A percentile compares a stretch with the other conserved stretches of the same genome.
Conservation (phyloP, 1,140 invertebrate species). For the Sycophila sp. region DNA sequence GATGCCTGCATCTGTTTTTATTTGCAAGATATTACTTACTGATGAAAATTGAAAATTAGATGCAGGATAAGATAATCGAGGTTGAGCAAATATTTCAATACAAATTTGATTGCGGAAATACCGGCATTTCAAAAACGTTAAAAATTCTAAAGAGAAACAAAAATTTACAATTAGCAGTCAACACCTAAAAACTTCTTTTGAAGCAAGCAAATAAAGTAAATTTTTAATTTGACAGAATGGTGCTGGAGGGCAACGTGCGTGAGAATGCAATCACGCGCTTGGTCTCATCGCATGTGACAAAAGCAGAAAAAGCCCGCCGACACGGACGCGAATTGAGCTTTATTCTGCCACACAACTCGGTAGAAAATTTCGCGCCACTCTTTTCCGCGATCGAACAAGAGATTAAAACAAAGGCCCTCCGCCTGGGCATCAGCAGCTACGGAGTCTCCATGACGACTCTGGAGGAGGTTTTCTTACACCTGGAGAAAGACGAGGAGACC, state of each 20-base stretch:
- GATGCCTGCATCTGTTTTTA: no score
- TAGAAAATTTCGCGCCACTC: slow-evolving; percentile 77
- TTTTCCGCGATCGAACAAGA: slow-evolving; percentile 81
- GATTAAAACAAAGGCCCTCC: slow-evolving; percentile 71
- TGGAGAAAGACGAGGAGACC: slow-evolving; percentile 77
- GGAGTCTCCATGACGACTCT: slow-evolving; percentile 94
- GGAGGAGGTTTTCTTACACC: slow-evolving; percentile 85
- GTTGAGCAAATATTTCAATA: no score
- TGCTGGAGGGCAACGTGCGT: slow-evolving; percentile 68
- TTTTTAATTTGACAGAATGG: slow-evolving; percentile 65
- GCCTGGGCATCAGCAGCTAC: slow-evolving; percentile 83
- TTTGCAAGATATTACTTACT: no score
- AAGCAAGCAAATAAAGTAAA: no score
- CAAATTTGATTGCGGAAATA: no score
- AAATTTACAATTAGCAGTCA: no score
- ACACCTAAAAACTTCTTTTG: no score
- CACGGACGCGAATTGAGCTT: slow-evolving; percentile 81
- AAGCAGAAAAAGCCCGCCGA: slow-evolving; percentile 76
- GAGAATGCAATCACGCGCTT: slow-evolving; percentile 72
- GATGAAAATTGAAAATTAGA: no score
- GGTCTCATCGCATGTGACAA: slow-evolving; percentile 73
- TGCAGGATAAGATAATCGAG: no score
- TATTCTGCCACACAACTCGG: slow-evolving; percentile 79
- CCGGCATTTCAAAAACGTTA: no score
- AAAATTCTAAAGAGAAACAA: no score